Evolutionary conservation across 2,797 vertebrate species (phyloP), one percentile per base, ranked within the genome.

Genomic region (Phylloscopus collybita): DNA sequence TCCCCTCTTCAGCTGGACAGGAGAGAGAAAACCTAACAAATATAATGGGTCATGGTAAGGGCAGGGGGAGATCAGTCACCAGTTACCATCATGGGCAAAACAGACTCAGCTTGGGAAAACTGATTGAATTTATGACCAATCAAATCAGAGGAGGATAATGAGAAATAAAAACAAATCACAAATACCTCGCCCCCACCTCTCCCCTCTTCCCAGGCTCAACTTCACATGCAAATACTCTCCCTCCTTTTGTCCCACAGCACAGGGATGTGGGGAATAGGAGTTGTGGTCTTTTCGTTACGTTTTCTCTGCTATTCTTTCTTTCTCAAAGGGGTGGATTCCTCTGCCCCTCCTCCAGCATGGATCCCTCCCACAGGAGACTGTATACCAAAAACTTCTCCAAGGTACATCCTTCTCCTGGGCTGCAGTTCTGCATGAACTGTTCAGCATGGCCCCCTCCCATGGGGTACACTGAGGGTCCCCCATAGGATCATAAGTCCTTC

Each of bases 21-120:
- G 13, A 16, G 10, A 56, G 18, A 84, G 14, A 60, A 86, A 79
- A 90, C 27, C 7, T 12, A 42, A 36, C 2, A 1, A 61, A 59
- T 30, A 2, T 2, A 72, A 32, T 34, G 45, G 30, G 27, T 64
- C 1, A 0, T 50, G 50, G 16, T 64, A 56, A 57, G 45, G 29
- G 32, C 7, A 56, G 19, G 22, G 26, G 19, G 12, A 86, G 36
- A 64, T 51, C 59, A 56, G 19, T 60, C 40, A 50, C 1, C 38
- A 50, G 1, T 30, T 61, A 36, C 34, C 2, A 3, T 49, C 56
- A 59, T 0, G 0, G 44, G 38, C 20, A 71, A 79, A 62, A 62
- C 4, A 62, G 26, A 18, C 12, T 20, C 1, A 0, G 1, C 16
- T 62, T 54, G 13, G 44, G 32, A 29, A 82, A 62, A 54, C 7